phyloP scores from a whole-genome alignment of 2,113 vertebrate species.

The Hassar affinis region DNA sequence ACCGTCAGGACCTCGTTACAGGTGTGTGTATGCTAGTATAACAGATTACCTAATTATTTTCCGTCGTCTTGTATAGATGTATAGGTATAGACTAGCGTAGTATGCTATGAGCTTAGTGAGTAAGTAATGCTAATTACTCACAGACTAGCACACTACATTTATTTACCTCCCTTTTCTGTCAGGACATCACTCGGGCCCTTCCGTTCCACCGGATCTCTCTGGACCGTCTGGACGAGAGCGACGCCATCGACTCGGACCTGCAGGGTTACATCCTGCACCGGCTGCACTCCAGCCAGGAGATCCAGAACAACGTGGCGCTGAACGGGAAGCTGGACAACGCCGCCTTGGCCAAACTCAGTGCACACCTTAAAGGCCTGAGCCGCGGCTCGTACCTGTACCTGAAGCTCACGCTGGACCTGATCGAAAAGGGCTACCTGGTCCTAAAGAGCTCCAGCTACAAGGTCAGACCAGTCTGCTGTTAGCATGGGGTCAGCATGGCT shows the following conservation, averaged over 20 bases:
- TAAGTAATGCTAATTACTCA: no score
- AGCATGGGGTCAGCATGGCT: not conserved
- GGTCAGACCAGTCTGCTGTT: conserved; percentile 26
- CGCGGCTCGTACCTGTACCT: conserved; percentile 87
- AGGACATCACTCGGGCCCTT: conserved; percentile 86
- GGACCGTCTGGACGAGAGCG: conserved; percentile 85
- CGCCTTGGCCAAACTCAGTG: conserved; percentile 84
- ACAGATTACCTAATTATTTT: no score
- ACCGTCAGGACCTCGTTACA: conserved; percentile 87
- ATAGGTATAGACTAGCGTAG: not conserved
- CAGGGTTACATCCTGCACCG: conserved; percentile 86
- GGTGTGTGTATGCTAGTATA: conserved; percentile 69
- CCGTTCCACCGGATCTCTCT: conserved; percentile 87
- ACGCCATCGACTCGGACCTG: conserved; percentile 86
- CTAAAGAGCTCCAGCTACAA: conserved; percentile 92
- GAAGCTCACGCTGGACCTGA: conserved; percentile 88
- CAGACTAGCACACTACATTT: not conserved
- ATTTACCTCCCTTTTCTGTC: not conserved
- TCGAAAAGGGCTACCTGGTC: conserved; percentile 88
- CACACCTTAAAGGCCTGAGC: conserved; percentile 87
- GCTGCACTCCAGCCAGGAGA: conserved; percentile 86
- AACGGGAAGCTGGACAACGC: conserved; percentile 90
- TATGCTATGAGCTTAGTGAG: no score
- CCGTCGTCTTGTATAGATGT: no score
- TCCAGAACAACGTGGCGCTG: conserved; percentile 89